These are phyloP conservation scores for Halocynthia roretzi DNA, from an alignment of 23 tunicate genomes.

Conservation along the genomic window DNA sequence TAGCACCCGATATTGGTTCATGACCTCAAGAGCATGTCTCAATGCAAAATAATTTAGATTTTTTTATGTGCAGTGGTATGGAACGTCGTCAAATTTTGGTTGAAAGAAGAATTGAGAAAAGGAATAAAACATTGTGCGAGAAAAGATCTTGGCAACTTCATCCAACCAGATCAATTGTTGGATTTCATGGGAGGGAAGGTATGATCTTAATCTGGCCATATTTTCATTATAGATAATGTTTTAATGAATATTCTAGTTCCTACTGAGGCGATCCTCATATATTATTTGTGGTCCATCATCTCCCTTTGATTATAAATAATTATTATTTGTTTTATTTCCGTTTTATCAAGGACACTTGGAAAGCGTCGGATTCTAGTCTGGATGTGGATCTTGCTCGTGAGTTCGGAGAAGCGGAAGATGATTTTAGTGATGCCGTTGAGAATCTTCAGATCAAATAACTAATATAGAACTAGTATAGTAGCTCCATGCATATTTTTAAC, in stretches of 20 bases:
- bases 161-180: conserved; percentile 29
- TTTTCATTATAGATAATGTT: too few relatives aligned
- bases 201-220: not conserved
- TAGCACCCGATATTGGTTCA: too few relatives aligned
- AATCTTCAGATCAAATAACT: not conserved
- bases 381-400: not conserved
- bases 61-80: not conserved
- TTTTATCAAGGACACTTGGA: too few relatives aligned
- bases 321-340: too few relatives aligned
- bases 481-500: too few relatives aligned
- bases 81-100: conserved; percentile 24
- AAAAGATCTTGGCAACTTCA: conserved; percentile 28
- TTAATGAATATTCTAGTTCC: too few relatives aligned
- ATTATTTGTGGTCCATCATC: too few relatives aligned
- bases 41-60: too few relatives aligned
- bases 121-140: conserved; percentile 1
- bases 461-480: too few relatives aligned
- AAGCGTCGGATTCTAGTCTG: not conserved
- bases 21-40: too few relatives aligned
- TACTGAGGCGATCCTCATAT: too few relatives aligned
- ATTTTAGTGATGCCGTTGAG: conserved; percentile 7
- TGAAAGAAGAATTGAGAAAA: conserved; percentile 1
- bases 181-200: conserved; percentile 67
- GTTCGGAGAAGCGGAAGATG: not conserved
- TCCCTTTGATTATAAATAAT: too few relatives aligned